phyloP scores from a whole-genome alignment of 2,113 vertebrate species.

The Salvelinus sp. region DNA sequence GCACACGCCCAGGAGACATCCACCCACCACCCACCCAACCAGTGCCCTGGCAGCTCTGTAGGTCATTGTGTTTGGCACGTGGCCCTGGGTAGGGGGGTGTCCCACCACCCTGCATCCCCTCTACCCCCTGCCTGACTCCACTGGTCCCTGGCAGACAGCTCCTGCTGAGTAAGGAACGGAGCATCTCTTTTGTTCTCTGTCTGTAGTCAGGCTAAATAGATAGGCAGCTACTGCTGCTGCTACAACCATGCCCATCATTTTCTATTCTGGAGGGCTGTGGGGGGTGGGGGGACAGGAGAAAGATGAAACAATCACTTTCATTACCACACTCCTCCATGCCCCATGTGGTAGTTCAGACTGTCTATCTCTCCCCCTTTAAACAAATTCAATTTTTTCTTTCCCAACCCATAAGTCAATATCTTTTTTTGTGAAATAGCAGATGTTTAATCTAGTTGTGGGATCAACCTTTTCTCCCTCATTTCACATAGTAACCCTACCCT shows the following conservation, averaged over 20 bases:
- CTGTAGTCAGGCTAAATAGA: not conserved
- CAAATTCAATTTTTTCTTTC: not conserved
- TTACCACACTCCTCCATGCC: not conserved
- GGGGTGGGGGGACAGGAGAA: not conserved
- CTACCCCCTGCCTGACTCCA: conserved; percentile 56
- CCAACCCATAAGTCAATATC: not conserved
- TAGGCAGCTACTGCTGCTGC: not conserved
- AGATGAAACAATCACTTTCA: not conserved
- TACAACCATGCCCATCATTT: not conserved
- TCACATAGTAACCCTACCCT: not conserved
- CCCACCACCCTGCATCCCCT: conserved; percentile 26
- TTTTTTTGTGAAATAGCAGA: not conserved
- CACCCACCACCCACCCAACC: no score
- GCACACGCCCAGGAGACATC: conserved; percentile 24
- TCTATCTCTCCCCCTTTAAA: not conserved
- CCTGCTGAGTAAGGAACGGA: conserved; percentile 68
- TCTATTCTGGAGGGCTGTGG: not conserved
- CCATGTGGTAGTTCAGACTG: conserved; percentile 5
- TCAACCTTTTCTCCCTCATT: not conserved
- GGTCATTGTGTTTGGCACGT: conserved; percentile 77
- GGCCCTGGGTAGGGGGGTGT: conserved; percentile 55
- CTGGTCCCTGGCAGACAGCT: conserved; percentile 63
- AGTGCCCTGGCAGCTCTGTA: conserved; percentile 64
- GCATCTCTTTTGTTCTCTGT: conserved; percentile 9
- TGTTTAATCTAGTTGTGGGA: not conserved